phyloP scores from a whole-genome alignment of 2,888 invertebrate species.

The Eupithecia abbreviata region DNA sequence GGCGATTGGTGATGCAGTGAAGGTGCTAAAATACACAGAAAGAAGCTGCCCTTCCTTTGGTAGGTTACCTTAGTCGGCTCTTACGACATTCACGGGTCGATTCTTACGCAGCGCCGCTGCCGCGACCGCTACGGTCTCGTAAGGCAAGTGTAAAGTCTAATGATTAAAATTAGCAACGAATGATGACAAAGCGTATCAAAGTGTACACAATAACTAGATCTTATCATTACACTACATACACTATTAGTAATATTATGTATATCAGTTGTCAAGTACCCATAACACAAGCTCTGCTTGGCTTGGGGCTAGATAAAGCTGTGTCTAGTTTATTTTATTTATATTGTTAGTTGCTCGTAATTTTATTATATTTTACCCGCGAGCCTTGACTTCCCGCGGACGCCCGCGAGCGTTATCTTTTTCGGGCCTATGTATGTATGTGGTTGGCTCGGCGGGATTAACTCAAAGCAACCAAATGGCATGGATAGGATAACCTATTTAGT shows the following conservation, averaged over 20 bases:
- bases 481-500: background rate
- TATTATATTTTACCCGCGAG: background rate
- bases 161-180: conserved; percentile 6
- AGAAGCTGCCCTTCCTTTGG: background rate
- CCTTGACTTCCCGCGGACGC: too few species aligned
- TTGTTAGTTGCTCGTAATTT: background rate
- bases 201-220: background rate
- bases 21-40: background rate
- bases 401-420: too few species aligned
- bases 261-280: too few species aligned
- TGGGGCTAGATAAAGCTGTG: too few species aligned
- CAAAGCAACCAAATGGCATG: background rate
- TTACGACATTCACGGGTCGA: background rate
- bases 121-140: too few species aligned
- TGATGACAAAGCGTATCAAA: background rate
- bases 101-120: too few species aligned
- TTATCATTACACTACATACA: background rate
- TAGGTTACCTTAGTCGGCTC: background rate
- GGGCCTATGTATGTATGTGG: too few species aligned
- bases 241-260: too few species aligned
- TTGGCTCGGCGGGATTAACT: background rate
- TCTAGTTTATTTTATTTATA: background rate
- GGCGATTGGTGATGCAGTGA: background rate
- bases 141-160: conserved; percentile 1
- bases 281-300: too few species aligned